A percentile compares a stretch with the other conserved stretches of the same genome.
These are phyloP conservation scores for Ditylenchus dipsaci DNA, from an alignment of 1,140 invertebrate species.

Conservation along the genomic window DNA sequence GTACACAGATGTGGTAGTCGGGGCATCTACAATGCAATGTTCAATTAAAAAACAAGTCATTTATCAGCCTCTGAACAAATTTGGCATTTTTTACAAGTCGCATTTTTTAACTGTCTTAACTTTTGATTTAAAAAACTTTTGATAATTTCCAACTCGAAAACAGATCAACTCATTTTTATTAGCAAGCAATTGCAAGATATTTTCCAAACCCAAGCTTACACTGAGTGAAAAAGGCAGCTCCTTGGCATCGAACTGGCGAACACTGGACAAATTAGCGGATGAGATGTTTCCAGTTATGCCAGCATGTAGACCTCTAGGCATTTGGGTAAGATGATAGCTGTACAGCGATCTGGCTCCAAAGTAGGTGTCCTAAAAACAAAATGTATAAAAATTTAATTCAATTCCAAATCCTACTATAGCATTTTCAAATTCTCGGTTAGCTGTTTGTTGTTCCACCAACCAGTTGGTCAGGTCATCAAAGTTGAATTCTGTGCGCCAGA, in stretches of 20 bases:
- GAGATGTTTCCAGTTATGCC: conserved; percentile 19
- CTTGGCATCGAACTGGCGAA: conserved; percentile 27
- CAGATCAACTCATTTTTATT: too few relatives aligned
- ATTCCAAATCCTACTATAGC: conserved; percentile 23
- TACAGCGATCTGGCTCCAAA: conserved; percentile 31
- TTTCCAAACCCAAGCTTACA: too few relatives aligned
- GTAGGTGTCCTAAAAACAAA: conserved; percentile 35
- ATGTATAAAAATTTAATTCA: background rate
- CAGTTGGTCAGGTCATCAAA: conserved; percentile 31
- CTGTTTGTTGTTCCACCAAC: conserved; percentile 38
- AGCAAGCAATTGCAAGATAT: too few relatives aligned
- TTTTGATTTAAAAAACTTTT: too few relatives aligned
- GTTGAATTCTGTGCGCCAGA: conserved; percentile 33
- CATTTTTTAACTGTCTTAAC: too few relatives aligned
- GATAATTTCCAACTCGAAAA: too few relatives aligned
- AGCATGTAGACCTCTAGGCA: conserved; percentile 8
- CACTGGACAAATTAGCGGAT: background rate
- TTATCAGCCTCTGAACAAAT: too few relatives aligned
- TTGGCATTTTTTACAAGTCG: too few relatives aligned
- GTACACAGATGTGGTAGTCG: conserved; percentile 14
- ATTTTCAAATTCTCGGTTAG: conserved; percentile 39
- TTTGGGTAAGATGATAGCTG: conserved; percentile 20
- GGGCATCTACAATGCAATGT: conserved; percentile 28
- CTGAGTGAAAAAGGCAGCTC: conserved; percentile 29
- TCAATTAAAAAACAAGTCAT: too few relatives aligned